These are phyloP conservation scores for Sorex fumeus DNA, from an alignment of 2,113 vertebrate genomes.

Conservation along the genomic window DNA sequence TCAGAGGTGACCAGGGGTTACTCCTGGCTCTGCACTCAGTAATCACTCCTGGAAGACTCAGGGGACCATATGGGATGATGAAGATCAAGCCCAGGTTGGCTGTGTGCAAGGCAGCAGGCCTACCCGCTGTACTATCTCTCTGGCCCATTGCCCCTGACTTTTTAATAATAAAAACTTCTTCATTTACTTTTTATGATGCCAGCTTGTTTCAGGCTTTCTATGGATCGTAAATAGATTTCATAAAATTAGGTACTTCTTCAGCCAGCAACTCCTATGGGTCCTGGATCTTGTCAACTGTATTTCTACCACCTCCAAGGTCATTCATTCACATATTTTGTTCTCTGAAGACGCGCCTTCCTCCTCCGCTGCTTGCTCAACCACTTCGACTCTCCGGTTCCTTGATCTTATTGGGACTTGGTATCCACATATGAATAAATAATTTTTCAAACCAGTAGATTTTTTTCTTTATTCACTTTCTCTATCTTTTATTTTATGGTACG, in stretches of 20 bases:
- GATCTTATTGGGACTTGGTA: background rate
- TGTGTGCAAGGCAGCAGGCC: too few species aligned
- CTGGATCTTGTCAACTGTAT: background rate
- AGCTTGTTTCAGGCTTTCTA: constrained; percentile 24
- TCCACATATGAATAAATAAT: background rate
- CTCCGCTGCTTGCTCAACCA: background rate
- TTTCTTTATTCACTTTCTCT: constrained; percentile 32
- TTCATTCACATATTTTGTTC: background rate
- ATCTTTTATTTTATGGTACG: background rate
- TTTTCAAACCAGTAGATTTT: constrained; percentile 36
- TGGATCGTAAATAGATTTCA: background rate
- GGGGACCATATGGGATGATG: too few species aligned
- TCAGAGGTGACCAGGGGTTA: too few species aligned
- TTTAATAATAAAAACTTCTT: background rate
- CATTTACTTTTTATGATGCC: background rate
- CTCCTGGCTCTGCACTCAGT: too few species aligned
- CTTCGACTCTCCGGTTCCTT: constrained; percentile 5
- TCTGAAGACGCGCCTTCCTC: background rate
- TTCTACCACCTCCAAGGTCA: background rate
- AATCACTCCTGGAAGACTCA: too few species aligned
- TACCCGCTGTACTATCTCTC: too few species aligned
- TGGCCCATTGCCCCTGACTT: too few species aligned
- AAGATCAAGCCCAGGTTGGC: too few species aligned
- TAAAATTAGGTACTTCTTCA: background rate
- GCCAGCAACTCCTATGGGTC: background rate